phyloP scores from a whole-genome alignment of 2,113 vertebrate species.

The Desmodus rotundus region DNA sequence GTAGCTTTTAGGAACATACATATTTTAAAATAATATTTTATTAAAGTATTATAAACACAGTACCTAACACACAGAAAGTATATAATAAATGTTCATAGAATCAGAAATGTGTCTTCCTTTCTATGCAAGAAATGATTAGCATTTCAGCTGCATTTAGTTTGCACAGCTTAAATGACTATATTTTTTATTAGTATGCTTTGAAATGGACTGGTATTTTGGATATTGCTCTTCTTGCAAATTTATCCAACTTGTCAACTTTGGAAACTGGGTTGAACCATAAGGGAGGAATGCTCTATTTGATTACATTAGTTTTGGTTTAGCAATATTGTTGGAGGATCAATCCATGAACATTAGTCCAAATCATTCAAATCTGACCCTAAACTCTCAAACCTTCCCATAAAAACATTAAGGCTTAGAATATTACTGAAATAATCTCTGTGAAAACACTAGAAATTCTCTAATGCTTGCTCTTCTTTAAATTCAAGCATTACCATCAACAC shows the following conservation, averaged over 20 bases:
- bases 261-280: not conserved
- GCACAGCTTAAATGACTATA: not conserved
- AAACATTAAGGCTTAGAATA: not conserved
- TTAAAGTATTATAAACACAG: not conserved
- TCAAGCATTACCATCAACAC: not conserved
- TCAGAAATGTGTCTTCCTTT: not conserved
- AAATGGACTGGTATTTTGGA: not conserved
- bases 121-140: not conserved
- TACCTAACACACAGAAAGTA: not conserved
- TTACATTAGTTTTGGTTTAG: not conserved
- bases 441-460: not conserved
- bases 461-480: not conserved
- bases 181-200: not conserved
- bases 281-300: not conserved
- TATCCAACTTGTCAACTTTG: not conserved
- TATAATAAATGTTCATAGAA: not conserved
- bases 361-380: slow-evolving; percentile 39
- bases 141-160: slow-evolving; percentile 9
- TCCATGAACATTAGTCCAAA: not conserved
- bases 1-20: not conserved
- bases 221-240: not conserved
- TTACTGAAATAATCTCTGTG: not conserved
- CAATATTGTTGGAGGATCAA: not conserved
- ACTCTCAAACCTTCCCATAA: not conserved
- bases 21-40: not conserved